Evolutionary conservation across 1,140 invertebrate genomes (phyloP).

Genomic region (Camponotus pennsylvanicus): DNA sequence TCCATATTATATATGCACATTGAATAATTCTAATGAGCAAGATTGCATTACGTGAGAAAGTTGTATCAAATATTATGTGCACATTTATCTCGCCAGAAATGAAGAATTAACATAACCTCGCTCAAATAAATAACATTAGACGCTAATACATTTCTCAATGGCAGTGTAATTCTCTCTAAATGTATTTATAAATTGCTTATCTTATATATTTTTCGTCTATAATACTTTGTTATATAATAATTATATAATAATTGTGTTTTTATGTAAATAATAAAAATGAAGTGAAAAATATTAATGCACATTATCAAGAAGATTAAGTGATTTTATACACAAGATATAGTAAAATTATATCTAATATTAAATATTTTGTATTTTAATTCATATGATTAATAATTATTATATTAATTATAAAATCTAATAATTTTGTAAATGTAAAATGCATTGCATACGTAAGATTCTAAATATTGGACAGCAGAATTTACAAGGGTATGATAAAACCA

Average conservation of each 20-base stretch:
- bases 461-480: slow-evolving; percentile 28
- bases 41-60: background rate
- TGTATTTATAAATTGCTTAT: background rate
- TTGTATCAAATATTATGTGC: background rate
- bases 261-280: background rate
- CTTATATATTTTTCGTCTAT: background rate
- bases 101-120: slow-evolving; percentile 25
- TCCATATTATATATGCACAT: background rate
- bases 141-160: background rate
- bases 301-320: background rate
- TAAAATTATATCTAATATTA: background rate
- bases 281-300: background rate
- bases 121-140: background rate
- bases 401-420: background rate
- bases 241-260: no score
- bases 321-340: background rate
- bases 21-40: background rate
- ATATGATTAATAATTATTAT: background rate
- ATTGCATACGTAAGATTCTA: slow-evolving; percentile 23
- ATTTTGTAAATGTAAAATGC: slow-evolving; percentile 46
- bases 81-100: background rate
- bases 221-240: no score
- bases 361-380: slow-evolving; percentile 25
- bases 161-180: background rate
- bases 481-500: background rate